Percentiles rank a stretch among this genome's conserved stretches.
These are phyloP conservation scores for Halcyon leucocephala DNA, from an alignment of 2,797 vertebrate species.

Conservation along the genomic window DNA sequence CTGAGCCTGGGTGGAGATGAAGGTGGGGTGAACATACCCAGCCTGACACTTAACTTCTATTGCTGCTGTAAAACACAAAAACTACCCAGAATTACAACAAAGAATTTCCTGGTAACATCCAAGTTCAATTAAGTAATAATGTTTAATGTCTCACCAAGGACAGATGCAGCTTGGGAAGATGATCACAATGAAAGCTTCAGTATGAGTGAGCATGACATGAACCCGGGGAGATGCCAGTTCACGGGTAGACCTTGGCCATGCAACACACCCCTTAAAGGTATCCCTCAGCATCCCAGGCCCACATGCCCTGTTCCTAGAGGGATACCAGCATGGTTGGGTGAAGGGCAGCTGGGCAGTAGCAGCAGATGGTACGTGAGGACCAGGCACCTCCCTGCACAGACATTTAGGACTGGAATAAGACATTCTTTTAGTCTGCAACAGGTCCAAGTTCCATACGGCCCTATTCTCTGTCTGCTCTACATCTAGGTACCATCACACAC, in stretches of 20 bases:
- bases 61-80: background rate
- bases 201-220: background rate
- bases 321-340: background rate
- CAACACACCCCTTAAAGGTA: background rate
- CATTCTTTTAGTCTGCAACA: background rate
- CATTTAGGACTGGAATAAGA: rapidly evolving
- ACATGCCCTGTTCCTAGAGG: background rate
- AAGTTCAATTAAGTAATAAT: background rate
- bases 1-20: background rate
- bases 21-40: background rate
- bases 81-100: background rate
- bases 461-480: background rate
- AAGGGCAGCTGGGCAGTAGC: background rate
- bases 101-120: background rate
- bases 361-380: background rate
- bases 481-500: background rate
- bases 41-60: background rate
- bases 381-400: background rate
- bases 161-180: background rate
- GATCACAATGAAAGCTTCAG: background rate
- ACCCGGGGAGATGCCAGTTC: background rate
- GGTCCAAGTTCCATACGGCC: background rate
- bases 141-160: background rate
- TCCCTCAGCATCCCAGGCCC: background rate
- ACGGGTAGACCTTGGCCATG: background rate